These are phyloP conservation scores for Masnerella sp. DNA, from an alignment of 2,888 invertebrate genomes.

Conservation along the genomic window DNA sequence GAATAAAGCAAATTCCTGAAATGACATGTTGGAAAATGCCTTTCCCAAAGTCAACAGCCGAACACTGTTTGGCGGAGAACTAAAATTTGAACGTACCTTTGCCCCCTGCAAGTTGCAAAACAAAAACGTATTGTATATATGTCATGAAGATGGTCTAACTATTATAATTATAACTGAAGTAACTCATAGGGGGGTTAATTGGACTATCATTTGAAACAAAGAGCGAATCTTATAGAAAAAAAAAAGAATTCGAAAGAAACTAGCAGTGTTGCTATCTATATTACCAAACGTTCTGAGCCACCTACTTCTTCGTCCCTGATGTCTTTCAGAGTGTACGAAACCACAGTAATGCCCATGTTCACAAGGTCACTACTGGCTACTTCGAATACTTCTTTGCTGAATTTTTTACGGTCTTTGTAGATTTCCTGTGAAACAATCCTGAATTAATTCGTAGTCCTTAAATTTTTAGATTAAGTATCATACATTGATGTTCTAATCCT, in stretches of 20 bases:
- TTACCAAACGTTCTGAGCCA: conserved; percentile 48
- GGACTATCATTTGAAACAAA: conserved; percentile 36
- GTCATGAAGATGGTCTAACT: conserved; percentile 52
- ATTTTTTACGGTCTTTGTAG: conserved; percentile 96
- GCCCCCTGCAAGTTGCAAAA: conserved; percentile 80
- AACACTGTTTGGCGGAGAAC: conserved; percentile 60
- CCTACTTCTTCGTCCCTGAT: conserved; percentile 95
- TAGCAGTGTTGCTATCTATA: conserved; percentile 19
- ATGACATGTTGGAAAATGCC: conserved; percentile 42
- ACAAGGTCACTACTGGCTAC: conserved; percentile 96
- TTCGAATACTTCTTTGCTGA: conserved; percentile 96
- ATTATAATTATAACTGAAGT: conserved; percentile 37
- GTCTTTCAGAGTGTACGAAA: conserved; percentile 96
- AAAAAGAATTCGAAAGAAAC: no score
- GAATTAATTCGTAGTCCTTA: no score
- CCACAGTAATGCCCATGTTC: conserved; percentile 97
- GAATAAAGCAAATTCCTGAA: conserved; percentile 36
- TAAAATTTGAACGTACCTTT: conserved; percentile 81
- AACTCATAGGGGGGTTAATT: conserved; percentile 53
- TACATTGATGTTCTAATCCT: no score
- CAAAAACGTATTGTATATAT: conserved; percentile 64
- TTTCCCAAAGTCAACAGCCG: conserved; percentile 34
- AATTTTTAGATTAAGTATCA: no score
- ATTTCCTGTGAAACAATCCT: conserved; percentile 82
- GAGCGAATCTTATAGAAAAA: no score